These are phyloP conservation scores for Dryomyza anilis DNA, from an alignment of 2,888 invertebrate species.

Conservation along the genomic window DNA sequence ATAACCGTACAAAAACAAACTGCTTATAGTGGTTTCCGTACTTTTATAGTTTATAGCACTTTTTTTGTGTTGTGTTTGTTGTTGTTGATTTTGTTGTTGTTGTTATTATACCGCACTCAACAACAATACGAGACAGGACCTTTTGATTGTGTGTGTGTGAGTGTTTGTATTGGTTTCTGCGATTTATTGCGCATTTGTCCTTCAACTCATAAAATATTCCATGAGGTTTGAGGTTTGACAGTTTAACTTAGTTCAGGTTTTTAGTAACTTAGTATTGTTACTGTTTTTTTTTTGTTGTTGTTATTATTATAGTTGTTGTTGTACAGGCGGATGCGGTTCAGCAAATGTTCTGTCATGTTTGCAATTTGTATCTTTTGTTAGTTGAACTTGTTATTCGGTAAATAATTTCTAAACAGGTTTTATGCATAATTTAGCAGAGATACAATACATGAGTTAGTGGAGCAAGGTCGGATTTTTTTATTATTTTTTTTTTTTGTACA, in stretches of 20 bases:
- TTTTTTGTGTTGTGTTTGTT: not conserved
- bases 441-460: no score
- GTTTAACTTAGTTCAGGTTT: not conserved
- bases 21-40: no score
- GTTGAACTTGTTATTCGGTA: no score
- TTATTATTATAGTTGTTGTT: not conserved
- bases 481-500: no score
- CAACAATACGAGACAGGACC: not conserved
- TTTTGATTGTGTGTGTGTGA: not conserved
- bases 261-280: not conserved
- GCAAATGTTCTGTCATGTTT: no score
- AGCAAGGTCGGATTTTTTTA: no score
- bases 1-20: no score
- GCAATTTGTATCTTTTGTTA: no score
- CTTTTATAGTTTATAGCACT: not conserved
- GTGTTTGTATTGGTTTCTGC: slow-evolving; percentile 8
- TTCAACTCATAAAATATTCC: slow-evolving; percentile 8
- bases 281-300: not conserved
- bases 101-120: not conserved
- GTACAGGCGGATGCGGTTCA: no score
- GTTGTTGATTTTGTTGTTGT: not conserved
- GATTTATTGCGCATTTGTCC: slow-evolving; percentile 18
- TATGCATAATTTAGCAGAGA: no score
- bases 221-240: not conserved
- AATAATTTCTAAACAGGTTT: no score